Base-by-base conservation (phyloP, 1,140 invertebrate genomes). In the Solenopsis fugax region DNA sequence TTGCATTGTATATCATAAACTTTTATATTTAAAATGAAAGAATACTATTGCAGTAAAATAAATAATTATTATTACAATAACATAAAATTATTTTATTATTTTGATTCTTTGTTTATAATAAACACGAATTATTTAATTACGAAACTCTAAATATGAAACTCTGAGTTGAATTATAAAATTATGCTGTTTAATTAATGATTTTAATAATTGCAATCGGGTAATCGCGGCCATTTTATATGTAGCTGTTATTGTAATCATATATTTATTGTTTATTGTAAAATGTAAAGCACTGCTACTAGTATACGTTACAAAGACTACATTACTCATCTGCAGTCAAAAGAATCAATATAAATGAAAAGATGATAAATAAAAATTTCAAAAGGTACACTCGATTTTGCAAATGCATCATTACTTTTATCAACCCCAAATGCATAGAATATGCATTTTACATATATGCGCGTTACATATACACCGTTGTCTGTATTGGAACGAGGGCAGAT, bases 401-500 rank as follows among this genome's bases (percentile, higher is more conserved):
- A 50, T 84, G 80, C 41, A 75, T 84, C 24, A 7, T 75, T 75
- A 48, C 2, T 60, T 21, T 62, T 50, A 13, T 50, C 54, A 50
- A 18, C 5, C 1, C 18, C 18, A 60, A 54, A 73, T 75, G 24
- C 34, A 29, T 2, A n/a, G n/a, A 12, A 4, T 45, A 58, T 4
- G 18, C 24, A 52, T 80, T 37, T 75, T 62, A 58, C 21, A 69
- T 50, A 13, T 29, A 50, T 7, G 69, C 21, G 29, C 48, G 29
- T 72, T 85, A 73, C 48, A 64, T 73, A 29, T 37, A 89, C 16
- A 54, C 12, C 34, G 75, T 50, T 67, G 56, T 69, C 85, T 87
- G 80, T 89, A 81, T 89, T 76, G 75, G 73, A 82, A 85, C 76
- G 56, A 76, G 82, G 85, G 82, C 58, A 90, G 67, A 84, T 75